phyloP scores from a whole-genome alignment of 1,140 invertebrate species.

The Drosophila asahinai region DNA sequence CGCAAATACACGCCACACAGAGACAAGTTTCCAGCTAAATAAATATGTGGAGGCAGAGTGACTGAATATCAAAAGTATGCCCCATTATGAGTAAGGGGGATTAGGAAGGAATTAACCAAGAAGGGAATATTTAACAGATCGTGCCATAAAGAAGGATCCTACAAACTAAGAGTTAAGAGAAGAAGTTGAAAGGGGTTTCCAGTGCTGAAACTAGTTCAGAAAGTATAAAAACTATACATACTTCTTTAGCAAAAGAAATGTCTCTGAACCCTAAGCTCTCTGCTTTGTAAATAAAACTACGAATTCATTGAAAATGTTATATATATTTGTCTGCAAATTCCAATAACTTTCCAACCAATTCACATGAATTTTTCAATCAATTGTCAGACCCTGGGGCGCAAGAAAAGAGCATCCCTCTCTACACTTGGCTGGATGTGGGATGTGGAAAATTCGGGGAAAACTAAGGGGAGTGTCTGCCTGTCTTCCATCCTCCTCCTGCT shows the following conservation, averaged over 20 bases:
- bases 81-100: neutral
- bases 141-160: neutral
- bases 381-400: conserved; percentile 7
- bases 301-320: neutral
- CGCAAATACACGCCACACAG: conserved; percentile 15
- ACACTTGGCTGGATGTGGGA: conserved; percentile 2
- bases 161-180: no score
- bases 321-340: neutral
- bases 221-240: neutral
- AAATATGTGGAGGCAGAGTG: conserved; percentile 24
- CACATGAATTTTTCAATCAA: conserved; percentile 6
- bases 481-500: neutral
- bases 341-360: neutral
- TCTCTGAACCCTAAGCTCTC: no score
- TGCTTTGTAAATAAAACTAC: no score
- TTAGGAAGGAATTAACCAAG: neutral
- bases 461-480: conserved; percentile 26
- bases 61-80: conserved; percentile 3
- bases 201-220: neutral
- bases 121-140: neutral
- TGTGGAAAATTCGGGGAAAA: conserved; percentile 23
- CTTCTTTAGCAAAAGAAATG: no score
- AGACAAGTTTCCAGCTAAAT: conserved; percentile 62
- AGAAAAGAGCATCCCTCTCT: conserved; percentile 14
- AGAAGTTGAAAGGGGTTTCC: neutral